Evolutionary conservation across 2,888 invertebrate species (phyloP), one percentile per base, ranked within the genome.

Genomic region (Acrocyrtus sp.): DNA sequence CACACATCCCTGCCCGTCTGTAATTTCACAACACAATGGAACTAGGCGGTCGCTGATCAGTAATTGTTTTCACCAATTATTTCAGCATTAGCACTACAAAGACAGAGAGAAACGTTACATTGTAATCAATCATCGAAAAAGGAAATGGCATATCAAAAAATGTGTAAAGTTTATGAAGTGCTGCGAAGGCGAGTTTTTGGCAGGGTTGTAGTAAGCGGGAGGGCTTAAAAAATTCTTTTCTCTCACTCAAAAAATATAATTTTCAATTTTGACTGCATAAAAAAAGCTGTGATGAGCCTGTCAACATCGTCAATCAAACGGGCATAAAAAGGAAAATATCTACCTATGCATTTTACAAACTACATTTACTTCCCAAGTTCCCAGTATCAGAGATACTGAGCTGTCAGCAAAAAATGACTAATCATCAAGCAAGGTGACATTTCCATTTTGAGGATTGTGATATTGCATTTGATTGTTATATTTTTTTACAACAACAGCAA

Each of bases 51-150:
- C n/a, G n/a, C n/a, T 34, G 48, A 47, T 57, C 56, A 27, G 53
- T 61, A 62, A 69, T 62, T 69, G 69, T 69, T 69, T 69, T 62
- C 69, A 41, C 62, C 69, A 61, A 69, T 69, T 69, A 69, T 69
- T 62, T 69, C 26, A 41, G 29, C 69, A 69, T 69, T 69, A 62
- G 51, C 24, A 51, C 27, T 54, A 12, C 17, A 51, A 45, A 10
- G 15, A 22, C 21, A 50, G 47, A 24, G 17, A 22, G 27, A 6
- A 21, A 34, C 34, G 34, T 34, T 34, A 34, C 34, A 45, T 29
- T 45, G 66, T 66, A 66, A 66, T 66, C 66, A 66, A 66, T 66
- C 66, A 66, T 66, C 66, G 29, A 50, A 57, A 57, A 66, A 57
- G 57, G 66, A 66, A 66, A 50, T 58, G n/a, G 27, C 27, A 19